These are phyloP conservation scores for Amphiduros pacificus DNA, from an alignment of 2,888 invertebrate species.

Conservation along the genomic window DNA sequence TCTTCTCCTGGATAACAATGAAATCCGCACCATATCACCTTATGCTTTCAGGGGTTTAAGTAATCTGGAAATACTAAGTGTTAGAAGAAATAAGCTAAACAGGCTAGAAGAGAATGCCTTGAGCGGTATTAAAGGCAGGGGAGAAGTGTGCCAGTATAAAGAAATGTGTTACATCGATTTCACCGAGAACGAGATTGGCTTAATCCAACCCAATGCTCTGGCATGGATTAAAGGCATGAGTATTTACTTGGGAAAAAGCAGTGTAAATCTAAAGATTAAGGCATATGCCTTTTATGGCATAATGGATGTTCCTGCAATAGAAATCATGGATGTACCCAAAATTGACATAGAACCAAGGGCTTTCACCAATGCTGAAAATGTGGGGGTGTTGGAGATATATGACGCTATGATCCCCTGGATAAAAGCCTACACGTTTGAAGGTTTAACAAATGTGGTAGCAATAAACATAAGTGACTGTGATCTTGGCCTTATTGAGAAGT, in stretches of 20 bases:
- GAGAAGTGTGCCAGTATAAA: too few relatives aligned
- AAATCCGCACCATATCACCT: too few relatives aligned
- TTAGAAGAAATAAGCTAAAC: not conserved
- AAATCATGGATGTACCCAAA: not conserved
- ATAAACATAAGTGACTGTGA: not conserved
- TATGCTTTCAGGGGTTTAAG: not conserved
- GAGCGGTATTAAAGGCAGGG: not conserved
- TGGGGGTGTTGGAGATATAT: not conserved
- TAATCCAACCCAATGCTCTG: not conserved
- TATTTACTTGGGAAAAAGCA: not conserved
- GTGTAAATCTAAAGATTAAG: not conserved
- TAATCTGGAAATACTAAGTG: not conserved
- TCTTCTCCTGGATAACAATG: conserved; percentile 1
- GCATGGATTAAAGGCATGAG: not conserved
- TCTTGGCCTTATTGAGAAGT: not conserved
- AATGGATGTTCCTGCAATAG: not conserved
- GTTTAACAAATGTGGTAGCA: not conserved
- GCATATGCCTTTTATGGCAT: not conserved
- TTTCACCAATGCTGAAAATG: conserved; percentile 1
- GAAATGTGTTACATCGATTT: not conserved
- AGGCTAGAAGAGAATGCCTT: not conserved
- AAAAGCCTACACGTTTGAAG: not conserved
- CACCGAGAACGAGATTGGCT: not conserved
- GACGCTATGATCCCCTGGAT: not conserved
- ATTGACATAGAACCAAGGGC: not conserved